Conservation (phyloP, 2,113 vertebrate species). For the Notechis scutatus region DNA sequence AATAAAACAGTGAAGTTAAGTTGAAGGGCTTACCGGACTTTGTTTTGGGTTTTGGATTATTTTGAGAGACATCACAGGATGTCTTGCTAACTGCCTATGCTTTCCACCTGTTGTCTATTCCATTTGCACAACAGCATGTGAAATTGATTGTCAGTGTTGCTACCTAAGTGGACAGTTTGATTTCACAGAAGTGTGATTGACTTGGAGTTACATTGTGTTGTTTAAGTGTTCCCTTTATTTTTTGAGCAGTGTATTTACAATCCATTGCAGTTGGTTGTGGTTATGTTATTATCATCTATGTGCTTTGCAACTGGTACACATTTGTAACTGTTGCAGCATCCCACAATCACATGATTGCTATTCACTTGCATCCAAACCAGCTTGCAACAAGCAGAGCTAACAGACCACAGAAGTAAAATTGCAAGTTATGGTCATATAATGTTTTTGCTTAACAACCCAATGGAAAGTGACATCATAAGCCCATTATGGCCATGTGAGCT, state of each 20-base stretch:
- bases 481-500: not conserved
- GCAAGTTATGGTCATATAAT: not conserved
- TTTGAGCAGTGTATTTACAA: not conserved
- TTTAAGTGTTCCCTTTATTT: too few relatives aligned
- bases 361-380: not conserved
- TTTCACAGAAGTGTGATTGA: too few relatives aligned
- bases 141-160: too few relatives aligned
- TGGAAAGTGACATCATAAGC: not conserved
- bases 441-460: not conserved
- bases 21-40: too few relatives aligned
- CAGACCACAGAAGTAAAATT: not conserved
- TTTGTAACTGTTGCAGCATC: not conserved
- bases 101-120: too few relatives aligned
- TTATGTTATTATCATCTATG: not conserved
- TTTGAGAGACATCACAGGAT: too few relatives aligned
- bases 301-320: not conserved
- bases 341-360: not conserved
- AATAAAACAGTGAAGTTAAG: too few relatives aligned
- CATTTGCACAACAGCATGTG: too few relatives aligned
- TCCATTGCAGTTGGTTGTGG: not conserved
- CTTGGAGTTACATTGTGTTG: too few relatives aligned
- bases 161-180: too few relatives aligned
- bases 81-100: too few relatives aligned
- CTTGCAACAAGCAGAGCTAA: not conserved
- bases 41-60: too few relatives aligned